Conservation (phyloP, 2,888 invertebrate species). For the Mantis religiosa region DNA sequence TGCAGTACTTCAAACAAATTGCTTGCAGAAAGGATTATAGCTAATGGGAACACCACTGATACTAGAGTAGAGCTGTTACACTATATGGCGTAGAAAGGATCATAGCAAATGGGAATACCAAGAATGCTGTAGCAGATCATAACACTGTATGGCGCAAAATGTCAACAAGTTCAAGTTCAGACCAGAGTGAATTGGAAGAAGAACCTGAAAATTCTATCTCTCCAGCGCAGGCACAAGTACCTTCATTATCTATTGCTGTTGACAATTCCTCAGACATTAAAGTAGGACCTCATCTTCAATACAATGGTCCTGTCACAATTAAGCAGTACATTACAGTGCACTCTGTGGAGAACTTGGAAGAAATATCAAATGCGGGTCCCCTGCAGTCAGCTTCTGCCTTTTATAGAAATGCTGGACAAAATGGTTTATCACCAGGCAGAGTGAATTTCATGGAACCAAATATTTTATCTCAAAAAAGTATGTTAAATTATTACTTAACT, state of each 20-base stretch:
- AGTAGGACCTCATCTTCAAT: not conserved
- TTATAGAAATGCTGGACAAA: not conserved
- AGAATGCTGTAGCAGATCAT: not conserved
- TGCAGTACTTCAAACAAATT: not conserved
- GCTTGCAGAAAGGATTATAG: not conserved
- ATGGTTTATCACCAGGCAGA: not conserved
- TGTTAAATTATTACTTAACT: not conserved
- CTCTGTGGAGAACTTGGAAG: not conserved
- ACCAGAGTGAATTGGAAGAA: not conserved
- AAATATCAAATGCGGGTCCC: not conserved
- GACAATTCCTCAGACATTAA: not conserved
- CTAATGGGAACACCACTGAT: not conserved
- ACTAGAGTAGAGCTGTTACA: too few relatives aligned
- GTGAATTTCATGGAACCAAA: not conserved
- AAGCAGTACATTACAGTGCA: slow-evolving; percentile 7
- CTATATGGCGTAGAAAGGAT: not conserved
- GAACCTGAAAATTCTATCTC: not conserved
- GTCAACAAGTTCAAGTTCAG: not conserved
- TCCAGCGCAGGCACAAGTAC: not conserved
- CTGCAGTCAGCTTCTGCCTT: not conserved
- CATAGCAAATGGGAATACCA: not conserved
- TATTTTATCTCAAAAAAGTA: not conserved
- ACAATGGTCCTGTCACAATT: not conserved
- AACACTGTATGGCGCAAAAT: not conserved
- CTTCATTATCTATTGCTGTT: not conserved